phyloP scores from a whole-genome alignment of 2,113 vertebrate species.

The Mungos mungo region DNA sequence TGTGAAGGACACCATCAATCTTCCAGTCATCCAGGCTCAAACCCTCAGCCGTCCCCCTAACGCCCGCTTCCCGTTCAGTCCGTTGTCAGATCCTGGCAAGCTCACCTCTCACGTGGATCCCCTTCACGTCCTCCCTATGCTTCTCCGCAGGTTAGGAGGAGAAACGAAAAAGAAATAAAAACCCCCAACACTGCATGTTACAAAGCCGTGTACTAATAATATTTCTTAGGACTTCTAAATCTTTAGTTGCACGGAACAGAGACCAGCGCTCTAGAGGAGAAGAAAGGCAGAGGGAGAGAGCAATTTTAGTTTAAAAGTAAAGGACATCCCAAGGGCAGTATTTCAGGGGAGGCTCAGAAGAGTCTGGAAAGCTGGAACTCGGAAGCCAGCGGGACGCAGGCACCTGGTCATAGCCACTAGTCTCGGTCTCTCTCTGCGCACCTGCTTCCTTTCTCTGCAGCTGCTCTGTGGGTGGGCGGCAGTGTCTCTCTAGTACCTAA shows the following conservation, averaged over 20 bases:
- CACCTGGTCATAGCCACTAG: accelerated
- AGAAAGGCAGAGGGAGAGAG: neutral
- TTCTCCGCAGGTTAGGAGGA: neutral
- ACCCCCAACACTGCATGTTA: too few species aligned
- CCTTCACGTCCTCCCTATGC: neutral
- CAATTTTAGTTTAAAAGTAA: neutral
- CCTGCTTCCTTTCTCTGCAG: neutral
- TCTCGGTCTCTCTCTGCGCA: neutral
- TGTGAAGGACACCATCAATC: neutral
- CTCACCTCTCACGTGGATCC: neutral
- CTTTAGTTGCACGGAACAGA: neutral
- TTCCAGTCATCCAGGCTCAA: neutral
- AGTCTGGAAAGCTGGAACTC: neutral
- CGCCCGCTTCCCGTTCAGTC: neutral
- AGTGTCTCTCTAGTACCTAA: neutral
- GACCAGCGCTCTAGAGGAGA: neutral
- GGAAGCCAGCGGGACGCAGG: neutral
- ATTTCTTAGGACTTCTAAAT: neutral
- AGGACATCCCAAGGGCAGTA: neutral
- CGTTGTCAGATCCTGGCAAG: neutral
- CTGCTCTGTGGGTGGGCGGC: neutral
- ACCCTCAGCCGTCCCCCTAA: neutral
- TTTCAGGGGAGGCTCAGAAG: neutral
- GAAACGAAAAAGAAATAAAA: neutral
- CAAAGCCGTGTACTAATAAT: neutral